These are phyloP conservation scores for Aricia agestis DNA, from an alignment of 1,140 invertebrate genomes.

Conservation along the genomic window DNA sequence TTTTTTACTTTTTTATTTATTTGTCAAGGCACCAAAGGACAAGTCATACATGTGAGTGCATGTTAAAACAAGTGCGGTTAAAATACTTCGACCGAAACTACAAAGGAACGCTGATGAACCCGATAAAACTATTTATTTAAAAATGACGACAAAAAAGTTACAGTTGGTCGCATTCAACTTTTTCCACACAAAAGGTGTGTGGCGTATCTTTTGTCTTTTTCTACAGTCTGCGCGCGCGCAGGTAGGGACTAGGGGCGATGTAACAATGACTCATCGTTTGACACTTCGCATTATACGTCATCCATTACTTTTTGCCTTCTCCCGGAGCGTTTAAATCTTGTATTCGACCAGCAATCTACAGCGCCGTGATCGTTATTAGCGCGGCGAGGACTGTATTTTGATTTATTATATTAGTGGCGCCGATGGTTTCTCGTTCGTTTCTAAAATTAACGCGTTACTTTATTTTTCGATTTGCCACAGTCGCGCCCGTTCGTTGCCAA, in stretches of 20 bases:
- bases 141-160: constrained; percentile 14
- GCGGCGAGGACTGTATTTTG: constrained; percentile 31
- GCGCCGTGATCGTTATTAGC: constrained; percentile 26
- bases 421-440: constrained; percentile 34
- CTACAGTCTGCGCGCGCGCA: constrained; percentile 10
- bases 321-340: background rate
- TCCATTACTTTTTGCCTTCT: constrained; percentile 22
- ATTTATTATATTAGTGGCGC: constrained; percentile 35
- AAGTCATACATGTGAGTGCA: background rate
- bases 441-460: constrained; percentile 36
- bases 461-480: constrained; percentile 34
- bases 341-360: constrained; percentile 20
- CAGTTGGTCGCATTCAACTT: constrained; percentile 11
- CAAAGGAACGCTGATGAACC: constrained; percentile 14
- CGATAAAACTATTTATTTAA: constrained; percentile 17
- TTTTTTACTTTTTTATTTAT: background rate
- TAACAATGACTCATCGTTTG: constrained; percentile 14
- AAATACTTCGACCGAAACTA: constrained; percentile 3
- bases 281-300: constrained; percentile 2
- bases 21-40: background rate
- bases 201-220: constrained; percentile 14
- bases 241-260: constrained; percentile 9
- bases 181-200: constrained; percentile 16
- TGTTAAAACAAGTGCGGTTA: constrained; percentile 10
- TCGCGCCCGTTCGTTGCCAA: constrained; percentile 26